A percentile compares a stretch with the other conserved stretches of the same genome.
phyloP scores from a whole-genome alignment of 2,113 vertebrate species.

The Erinaceus europaeus region DNA sequence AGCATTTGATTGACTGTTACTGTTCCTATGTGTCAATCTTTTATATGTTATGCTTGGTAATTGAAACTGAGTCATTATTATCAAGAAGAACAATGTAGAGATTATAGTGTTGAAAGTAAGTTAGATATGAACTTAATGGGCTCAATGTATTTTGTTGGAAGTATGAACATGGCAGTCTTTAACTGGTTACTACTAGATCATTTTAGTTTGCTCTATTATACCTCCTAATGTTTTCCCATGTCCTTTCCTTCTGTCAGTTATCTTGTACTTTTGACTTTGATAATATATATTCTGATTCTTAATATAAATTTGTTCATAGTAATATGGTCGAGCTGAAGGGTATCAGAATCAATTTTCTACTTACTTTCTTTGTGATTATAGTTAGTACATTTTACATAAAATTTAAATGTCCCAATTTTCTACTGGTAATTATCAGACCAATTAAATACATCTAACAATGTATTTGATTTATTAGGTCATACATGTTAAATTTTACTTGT shows the following conservation, averaged over 20 bases:
- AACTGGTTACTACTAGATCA: background rate
- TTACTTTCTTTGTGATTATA: background rate
- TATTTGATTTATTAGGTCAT: background rate
- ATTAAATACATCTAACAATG: background rate
- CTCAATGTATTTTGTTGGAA: background rate
- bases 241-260: background rate
- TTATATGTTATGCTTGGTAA: background rate
- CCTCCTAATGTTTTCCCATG: background rate
- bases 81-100: background rate
- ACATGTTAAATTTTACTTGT: background rate
- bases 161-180: background rate
- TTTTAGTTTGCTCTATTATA: background rate
- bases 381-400: background rate
- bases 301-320: background rate
- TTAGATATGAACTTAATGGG: background rate
- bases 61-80: background rate
- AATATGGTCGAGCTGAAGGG: background rate
- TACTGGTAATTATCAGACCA: background rate
- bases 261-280: background rate
- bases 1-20: slow-evolving; percentile 13
- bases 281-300: background rate
- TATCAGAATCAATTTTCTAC: background rate
- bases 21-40: slow-evolving; percentile 35
- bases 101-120: background rate
- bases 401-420: background rate